Conservation (phyloP, 2,888 invertebrate species). For the Salpingus planirostris region DNA sequence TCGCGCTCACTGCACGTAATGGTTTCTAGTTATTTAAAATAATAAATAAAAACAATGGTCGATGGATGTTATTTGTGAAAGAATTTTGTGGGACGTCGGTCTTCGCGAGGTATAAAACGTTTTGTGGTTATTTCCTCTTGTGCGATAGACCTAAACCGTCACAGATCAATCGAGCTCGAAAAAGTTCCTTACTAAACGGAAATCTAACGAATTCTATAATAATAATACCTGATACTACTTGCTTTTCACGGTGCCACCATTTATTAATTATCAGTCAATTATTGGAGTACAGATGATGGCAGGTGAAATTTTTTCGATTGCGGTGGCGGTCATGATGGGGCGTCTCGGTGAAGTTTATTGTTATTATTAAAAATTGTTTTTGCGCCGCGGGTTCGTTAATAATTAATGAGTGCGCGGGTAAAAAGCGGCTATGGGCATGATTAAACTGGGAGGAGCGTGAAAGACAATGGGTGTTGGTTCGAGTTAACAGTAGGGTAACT, state of each 20-base stretch:
- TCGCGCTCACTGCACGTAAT: too few species aligned
- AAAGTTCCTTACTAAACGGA: slow-evolving; percentile 18
- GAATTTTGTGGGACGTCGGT: slow-evolving; percentile 16
- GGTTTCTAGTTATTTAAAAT: too few species aligned
- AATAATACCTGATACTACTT: too few species aligned
- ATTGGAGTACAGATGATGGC: too few species aligned
- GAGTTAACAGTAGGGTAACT: slow-evolving; percentile 29
- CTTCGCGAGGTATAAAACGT: slow-evolving; percentile 16
- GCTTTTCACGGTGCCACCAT: too few species aligned
- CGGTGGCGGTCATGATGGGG: too few species aligned
- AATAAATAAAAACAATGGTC: too few species aligned
- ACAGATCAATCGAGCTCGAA: slow-evolving; percentile 19
- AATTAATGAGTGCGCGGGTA: too few species aligned
- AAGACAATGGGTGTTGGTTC: slow-evolving; percentile 34
- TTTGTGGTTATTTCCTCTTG: slow-evolving; percentile 20
- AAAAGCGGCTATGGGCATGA: slow-evolving; percentile 11
- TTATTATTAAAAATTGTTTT: slow-evolving; percentile 1
- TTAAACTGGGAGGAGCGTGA: slow-evolving; percentile 30
- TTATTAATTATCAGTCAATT: too few species aligned
- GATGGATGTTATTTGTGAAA: slow-evolving; percentile 15
- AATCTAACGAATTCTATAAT: slow-evolving; percentile 14
- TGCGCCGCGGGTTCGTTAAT: slow-evolving; percentile 4
- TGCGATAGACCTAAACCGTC: slow-evolving; percentile 19
- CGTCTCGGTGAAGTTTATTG: too few species aligned
- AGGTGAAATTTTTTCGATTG: too few species aligned